Conservation (phyloP, 2,888 invertebrate species). For the Pristionchus maxplancki region DNA sequence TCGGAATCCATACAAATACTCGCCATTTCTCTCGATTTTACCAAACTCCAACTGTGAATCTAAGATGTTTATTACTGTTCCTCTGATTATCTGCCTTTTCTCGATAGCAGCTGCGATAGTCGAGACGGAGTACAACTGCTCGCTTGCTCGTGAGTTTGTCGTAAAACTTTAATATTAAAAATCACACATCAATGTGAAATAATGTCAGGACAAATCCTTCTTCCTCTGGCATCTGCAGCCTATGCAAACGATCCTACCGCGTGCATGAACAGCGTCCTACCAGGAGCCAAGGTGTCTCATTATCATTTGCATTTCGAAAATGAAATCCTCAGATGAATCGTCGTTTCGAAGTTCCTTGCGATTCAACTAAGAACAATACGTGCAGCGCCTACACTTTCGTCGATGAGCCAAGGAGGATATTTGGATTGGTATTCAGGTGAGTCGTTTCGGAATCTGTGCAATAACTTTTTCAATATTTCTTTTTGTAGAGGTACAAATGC, state of each 20-base stretch:
- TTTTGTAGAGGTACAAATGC: neutral
- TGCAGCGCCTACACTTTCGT: neutral
- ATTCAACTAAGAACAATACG: neutral
- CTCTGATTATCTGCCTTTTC: neutral
- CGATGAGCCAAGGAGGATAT: neutral
- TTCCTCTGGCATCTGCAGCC: neutral
- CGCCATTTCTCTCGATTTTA: neutral
- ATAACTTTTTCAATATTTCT: neutral
- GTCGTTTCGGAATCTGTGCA: neutral
- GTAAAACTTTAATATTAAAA: neutral
- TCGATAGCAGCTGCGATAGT: neutral
- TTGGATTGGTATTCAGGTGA: constrained; percentile 8
- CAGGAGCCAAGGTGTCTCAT: neutral
- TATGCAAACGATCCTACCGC: neutral
- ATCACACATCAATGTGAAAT: no score
- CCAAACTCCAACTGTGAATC: neutral
- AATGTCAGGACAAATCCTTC: neutral
- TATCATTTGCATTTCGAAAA: neutral
- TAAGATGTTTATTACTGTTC: no score
- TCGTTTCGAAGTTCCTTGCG: neutral
- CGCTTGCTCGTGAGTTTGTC: neutral
- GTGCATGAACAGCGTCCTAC: neutral
- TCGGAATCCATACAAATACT: neutral
- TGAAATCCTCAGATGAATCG: neutral
- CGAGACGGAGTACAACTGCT: neutral